Conservation (phyloP, 2,113 vertebrate genomes). For the Paracanthobrama guichenoti region DNA sequence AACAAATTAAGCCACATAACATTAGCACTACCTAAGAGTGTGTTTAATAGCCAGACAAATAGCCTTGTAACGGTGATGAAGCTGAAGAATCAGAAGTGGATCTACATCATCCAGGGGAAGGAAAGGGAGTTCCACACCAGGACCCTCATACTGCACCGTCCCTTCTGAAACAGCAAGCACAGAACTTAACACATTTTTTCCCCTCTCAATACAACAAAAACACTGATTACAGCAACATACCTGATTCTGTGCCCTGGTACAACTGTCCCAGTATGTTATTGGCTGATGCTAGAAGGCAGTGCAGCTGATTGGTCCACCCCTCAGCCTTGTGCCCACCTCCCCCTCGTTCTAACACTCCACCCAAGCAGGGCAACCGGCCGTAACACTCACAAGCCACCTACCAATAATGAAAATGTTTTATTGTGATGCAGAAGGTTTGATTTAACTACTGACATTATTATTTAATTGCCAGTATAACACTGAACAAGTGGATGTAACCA, state of each 20-base stretch:
- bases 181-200: background rate
- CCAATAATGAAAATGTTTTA: background rate
- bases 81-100: conserved; percentile 75
- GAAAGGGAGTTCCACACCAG: conserved; percentile 77
- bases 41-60: conserved; percentile 78
- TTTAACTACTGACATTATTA: background rate
- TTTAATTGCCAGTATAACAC: background rate
- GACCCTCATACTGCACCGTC: conserved; percentile 77
- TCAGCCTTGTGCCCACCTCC: conserved; percentile 77
- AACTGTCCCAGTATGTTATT: conserved; percentile 78
- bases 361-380: conserved; percentile 80
- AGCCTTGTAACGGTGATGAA: conserved; percentile 79
- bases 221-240: conserved; percentile 58
- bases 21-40: conserved; percentile 71
- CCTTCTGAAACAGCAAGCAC: conserved; percentile 62
- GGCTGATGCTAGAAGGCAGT: conserved; percentile 81
- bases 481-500: conserved; percentile 38
- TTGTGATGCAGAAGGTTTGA: background rate
- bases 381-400: conserved; percentile 89
- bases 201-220: background rate
- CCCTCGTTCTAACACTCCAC: conserved; percentile 83
- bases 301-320: conserved; percentile 87
- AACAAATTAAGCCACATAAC: background rate
- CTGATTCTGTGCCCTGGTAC: conserved; percentile 80
- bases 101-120: conserved; percentile 74